Base-by-base conservation (phyloP, 2,113 vertebrate genomes). In the Nymphicus hollandicus region DNA sequence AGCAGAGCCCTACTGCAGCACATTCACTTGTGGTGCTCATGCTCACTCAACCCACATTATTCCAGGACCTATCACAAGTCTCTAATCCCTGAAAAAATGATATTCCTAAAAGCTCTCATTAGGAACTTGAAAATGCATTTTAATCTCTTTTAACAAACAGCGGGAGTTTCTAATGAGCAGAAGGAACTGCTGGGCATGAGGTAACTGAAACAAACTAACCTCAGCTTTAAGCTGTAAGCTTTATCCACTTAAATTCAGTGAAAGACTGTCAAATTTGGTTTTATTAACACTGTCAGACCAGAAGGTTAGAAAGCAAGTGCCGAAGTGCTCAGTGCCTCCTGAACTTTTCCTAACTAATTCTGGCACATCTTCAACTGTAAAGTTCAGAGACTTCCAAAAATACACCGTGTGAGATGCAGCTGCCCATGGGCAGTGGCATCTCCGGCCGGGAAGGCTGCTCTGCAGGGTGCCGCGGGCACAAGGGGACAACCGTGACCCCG, bases 381-480 rank as follows among this genome's bases (percentile, higher is more conserved):
- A 94, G 81, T 91, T 93, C 91, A 92, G 15, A 63, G 49, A 50
- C 66, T 94, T 96, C 73, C 88, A 94, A 96, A 96, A 94, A 95
- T 81, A 92, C 10, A 7, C 11, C 0, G 2, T 10, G 11, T 43
- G 66, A 96, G 86, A 64, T 5, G 1, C 69, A 70, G 91, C 81
- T 91, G 71, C 91, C 88, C 0, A 3, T 80, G 66, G 71, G 82
- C 78, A 86, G 63, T 13, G 60, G 83, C 53, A 35, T 39, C 93
- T 84, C 66, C 7, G 10, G 35, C 22, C 5, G 3, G 90, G 50
- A 76, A 91, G 25, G 69, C 82, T 73, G 46, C 72, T 52, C 28
- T 35, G 69, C 60, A n/a, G 52, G 13, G 43, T 9, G n/a, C 69
- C 2, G 0, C 4, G 23, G 3, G 39, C 80, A 52, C 1, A 0